A percentile compares a stretch with the other conserved stretches of the same genome.
These are phyloP conservation scores for Choloepus didactylus DNA, from an alignment of 2,797 vertebrate genomes.

Conservation along the genomic window DNA sequence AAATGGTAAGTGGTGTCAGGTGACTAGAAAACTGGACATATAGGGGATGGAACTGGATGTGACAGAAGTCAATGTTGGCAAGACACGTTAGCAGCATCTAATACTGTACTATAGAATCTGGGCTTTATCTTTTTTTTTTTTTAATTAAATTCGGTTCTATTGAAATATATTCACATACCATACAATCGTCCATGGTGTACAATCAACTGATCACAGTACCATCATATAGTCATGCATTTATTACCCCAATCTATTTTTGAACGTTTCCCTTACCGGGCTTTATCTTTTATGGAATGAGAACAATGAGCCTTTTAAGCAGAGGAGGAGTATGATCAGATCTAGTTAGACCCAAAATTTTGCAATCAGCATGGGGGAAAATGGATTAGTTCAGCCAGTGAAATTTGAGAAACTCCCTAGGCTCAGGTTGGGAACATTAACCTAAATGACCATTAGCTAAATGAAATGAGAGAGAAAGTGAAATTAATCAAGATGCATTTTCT, in stretches of 20 bases:
- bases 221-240: too few species aligned
- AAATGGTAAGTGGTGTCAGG: not conserved
- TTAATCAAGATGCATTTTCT: slow-evolving; percentile 13
- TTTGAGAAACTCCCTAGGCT: not conserved
- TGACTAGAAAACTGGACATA: not conserved
- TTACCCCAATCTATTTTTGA: too few species aligned
- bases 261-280: too few species aligned
- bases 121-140: not conserved
- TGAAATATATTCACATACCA: too few species aligned
- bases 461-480: slow-evolving; percentile 49
- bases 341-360: not conserved
- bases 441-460: slow-evolving; percentile 1
- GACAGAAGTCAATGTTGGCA: not conserved
- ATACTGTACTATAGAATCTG: not conserved
- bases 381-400: not conserved
- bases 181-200: too few species aligned
- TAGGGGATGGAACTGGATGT: not conserved
- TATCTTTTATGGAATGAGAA: not conserved
- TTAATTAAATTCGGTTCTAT: too few species aligned
- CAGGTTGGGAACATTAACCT: not conserved
- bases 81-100: not conserved
- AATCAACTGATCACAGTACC: too few species aligned
- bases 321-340: not conserved
- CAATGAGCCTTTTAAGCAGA: not conserved
- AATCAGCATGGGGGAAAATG: not conserved